phyloP scores from a whole-genome alignment of 2,797 vertebrate genomes.

The Leuciscus waleckii region DNA sequence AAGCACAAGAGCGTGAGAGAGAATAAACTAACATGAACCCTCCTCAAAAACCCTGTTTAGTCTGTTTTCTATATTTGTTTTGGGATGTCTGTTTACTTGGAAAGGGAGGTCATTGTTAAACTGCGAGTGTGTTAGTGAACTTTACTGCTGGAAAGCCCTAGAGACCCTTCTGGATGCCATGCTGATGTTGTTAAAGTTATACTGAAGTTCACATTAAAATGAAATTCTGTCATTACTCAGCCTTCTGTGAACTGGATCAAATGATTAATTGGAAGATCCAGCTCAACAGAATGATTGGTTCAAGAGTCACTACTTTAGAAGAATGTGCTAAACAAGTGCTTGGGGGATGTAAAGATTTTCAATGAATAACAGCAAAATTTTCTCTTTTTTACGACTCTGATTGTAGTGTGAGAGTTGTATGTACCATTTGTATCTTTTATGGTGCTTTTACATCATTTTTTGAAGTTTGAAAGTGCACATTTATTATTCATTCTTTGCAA shows the following conservation, averaged over 20 bases:
- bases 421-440: neutral
- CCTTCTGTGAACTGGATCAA: neutral
- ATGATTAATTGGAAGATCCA: neutral
- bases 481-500: neutral
- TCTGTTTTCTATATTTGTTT: constrained; percentile 43
- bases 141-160: constrained; percentile 7
- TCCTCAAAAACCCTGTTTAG: constrained; percentile 32
- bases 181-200: constrained; percentile 19
- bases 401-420: neutral
- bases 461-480: neutral
- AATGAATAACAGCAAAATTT: neutral
- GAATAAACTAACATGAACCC: constrained; percentile 23
- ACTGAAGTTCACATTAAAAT: neutral
- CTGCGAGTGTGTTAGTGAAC: neutral
- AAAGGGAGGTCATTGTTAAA: constrained; percentile 24
- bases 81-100: constrained; percentile 29
- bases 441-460: neutral
- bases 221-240: neutral
- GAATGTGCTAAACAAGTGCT: neutral
- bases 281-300: neutral
- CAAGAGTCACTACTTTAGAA: neutral
- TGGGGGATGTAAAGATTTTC: neutral
- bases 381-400: neutral
- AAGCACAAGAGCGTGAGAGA: neutral
- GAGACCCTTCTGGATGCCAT: neutral